Conservation (phyloP, 2,113 vertebrate genomes). For the Papio anubis region DNA sequence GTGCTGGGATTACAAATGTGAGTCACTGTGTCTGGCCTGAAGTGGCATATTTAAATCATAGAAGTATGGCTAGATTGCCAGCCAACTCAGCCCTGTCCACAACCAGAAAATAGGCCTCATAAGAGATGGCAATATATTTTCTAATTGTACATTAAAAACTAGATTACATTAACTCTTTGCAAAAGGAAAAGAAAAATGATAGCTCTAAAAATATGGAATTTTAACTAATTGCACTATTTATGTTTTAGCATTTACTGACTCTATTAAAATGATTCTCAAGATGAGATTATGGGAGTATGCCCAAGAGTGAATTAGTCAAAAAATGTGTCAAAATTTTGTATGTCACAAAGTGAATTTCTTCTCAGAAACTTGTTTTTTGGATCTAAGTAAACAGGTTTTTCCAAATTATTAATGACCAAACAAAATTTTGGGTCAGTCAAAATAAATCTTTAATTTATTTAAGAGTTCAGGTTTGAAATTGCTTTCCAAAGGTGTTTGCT, state of each 20-base stretch:
- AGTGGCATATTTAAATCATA: background rate
- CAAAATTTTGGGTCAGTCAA: background rate
- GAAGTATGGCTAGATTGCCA: background rate
- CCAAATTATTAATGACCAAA: background rate
- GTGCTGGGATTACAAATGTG: too few species aligned
- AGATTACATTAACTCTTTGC: background rate
- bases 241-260: background rate
- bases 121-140: background rate
- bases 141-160: background rate
- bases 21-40: background rate
- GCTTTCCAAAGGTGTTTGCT: background rate
- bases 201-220: background rate
- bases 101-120: background rate
- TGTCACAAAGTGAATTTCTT: background rate
- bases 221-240: background rate
- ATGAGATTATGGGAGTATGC: background rate
- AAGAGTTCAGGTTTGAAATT: background rate
- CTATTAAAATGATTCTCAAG: background rate
- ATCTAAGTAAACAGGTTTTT: background rate
- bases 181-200: background rate
- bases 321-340: background rate
- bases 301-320: background rate
- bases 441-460: background rate
- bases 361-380: background rate
- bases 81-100: fast-evolving